Base-by-base conservation (phyloP, 1,140 invertebrate species). In the Drosophila pruinosa region DNA sequence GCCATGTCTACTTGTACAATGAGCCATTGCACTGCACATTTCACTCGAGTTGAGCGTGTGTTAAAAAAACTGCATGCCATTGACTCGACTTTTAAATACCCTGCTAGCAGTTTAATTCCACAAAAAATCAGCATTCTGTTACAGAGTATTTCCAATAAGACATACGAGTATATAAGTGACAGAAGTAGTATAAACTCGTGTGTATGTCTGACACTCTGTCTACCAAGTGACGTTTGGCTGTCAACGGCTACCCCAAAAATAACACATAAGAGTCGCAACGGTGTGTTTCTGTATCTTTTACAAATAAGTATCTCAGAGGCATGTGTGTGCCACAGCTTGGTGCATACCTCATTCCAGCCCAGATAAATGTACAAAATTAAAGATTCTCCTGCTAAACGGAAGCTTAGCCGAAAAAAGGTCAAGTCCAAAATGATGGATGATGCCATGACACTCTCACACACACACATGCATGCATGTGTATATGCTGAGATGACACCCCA, bases 401-500 rank as follows among this genome's bases (percentile, higher is more conserved):
- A 89, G 88, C 73, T 76, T 78, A 78, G 72, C 53, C 36, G 15
- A 61, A 71, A 90, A 90, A 90, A 90, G 89, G 89, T 90, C 89
- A 90, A 90, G 81, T 88, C 89, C 89, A 83, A 77, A 90, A 90
- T 90, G 89, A 90, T 90, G 89, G 89, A 90, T 90, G 89, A 90
- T 90, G 65, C 71, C 67, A 79, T 86, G 78, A 75, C 78, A 88
- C 73, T 75, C 78, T 39, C 76, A 31, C 58, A 24, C 57, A 36
- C 70, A 45, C 72, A 31, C 43, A 38, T 26, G 52, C 34, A 36
- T 57, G 14, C 62, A 62, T 21, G 53, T 38, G 14, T 58, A 58
- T 24, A 36, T 22, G 28, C 34, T 39, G 57, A 52, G 21, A 43
- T 70, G 64, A 50, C 48, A 61, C 56, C 53, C 54, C 62, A 53